Percentiles rank a stretch among this genome's conserved stretches.
Evolutionary conservation across 2,797 vertebrate genomes (phyloP).

Genomic region (Balearica regulorum): DNA sequence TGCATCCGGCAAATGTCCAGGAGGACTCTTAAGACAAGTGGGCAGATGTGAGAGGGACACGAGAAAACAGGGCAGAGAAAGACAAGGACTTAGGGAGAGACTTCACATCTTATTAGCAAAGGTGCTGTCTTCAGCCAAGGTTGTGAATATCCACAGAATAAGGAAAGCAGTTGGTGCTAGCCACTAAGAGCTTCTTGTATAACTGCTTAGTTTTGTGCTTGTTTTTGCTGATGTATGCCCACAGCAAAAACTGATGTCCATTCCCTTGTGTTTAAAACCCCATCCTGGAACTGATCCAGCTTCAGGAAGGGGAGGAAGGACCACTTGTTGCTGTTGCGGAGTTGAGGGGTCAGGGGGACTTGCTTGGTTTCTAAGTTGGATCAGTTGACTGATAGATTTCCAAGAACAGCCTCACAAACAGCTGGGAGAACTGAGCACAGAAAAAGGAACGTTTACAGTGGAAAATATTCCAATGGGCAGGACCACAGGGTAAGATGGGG

Average conservation of each 20-base stretch:
- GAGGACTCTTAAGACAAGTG: neutral
- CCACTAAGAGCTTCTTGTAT: neutral
- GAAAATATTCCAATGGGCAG: neutral
- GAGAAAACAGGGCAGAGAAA: neutral
- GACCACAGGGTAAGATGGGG: too few relatives aligned
- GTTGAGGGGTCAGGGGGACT: neutral
- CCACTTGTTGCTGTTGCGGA: neutral
- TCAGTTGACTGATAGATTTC: neutral
- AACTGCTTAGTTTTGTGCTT: neutral
- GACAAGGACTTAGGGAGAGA: neutral
- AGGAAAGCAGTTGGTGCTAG: neutral
- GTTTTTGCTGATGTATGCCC: neutral
- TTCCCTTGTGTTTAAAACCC: neutral
- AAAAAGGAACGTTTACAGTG: too few relatives aligned
- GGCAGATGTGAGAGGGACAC: neutral
- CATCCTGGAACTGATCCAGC: neutral
- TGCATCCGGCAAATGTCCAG: neutral
- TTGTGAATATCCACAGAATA: neutral
- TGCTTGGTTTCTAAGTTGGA: neutral
- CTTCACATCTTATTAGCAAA: neutral
- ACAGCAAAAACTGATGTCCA: neutral
- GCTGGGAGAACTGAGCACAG: neutral
- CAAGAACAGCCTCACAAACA: neutral
- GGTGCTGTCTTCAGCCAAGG: neutral
- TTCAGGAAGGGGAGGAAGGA: neutral